These are phyloP conservation scores for Morpho achilles DNA, from an alignment of 2,888 invertebrate species.

Conservation along the genomic window DNA sequence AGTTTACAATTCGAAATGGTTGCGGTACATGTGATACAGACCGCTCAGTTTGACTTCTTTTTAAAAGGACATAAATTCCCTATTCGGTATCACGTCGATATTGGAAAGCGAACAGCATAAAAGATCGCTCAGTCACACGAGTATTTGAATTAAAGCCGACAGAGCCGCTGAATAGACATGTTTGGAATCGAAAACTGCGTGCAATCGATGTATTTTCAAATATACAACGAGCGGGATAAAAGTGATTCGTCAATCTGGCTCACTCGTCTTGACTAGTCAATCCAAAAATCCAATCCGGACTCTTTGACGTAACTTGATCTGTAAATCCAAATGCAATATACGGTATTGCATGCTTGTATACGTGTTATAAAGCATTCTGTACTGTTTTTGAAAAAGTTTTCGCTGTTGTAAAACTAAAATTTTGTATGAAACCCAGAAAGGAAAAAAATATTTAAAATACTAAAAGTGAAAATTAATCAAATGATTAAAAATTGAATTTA, in stretches of 20 bases:
- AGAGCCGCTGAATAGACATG: neutral
- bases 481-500: too few species aligned
- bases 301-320: too few species aligned
- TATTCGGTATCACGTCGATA: constrained; percentile 7
- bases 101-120: constrained; percentile 8
- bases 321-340: too few species aligned
- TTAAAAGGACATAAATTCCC: constrained; percentile 5
- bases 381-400: too few species aligned
- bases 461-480: too few species aligned
- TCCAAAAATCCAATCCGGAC: too few species aligned
- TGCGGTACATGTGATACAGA: neutral
- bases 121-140: constrained; percentile 9
- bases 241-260: neutral
- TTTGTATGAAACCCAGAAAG: too few species aligned
- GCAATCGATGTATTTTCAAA: neutral
- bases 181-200: neutral
- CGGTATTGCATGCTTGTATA: too few species aligned
- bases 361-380: too few species aligned
- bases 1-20: neutral
- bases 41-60: constrained; percentile 1
- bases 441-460: too few species aligned
- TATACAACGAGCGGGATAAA: neutral
- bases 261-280: neutral
- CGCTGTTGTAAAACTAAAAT: too few species aligned
- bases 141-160: constrained; percentile 6